Evolutionary conservation across 2,113 vertebrate species (phyloP), one percentile per base, ranked within the genome.

Genomic region (Cephalopterus ornatus): DNA sequence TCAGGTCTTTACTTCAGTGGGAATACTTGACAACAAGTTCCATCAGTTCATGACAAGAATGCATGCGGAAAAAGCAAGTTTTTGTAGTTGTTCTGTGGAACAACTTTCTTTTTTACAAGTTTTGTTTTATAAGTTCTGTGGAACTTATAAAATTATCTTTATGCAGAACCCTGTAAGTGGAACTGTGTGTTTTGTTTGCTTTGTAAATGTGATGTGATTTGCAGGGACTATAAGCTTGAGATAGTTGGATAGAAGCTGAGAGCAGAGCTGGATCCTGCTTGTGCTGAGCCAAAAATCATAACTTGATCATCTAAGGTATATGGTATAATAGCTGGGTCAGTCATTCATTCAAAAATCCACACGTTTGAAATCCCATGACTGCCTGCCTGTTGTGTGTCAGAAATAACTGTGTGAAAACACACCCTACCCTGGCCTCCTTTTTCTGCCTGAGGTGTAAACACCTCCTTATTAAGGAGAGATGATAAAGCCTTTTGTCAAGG

Each of bases 41-140:
- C 10, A n/a, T 62, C 28, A 41, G n/a, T 76, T 89, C 35, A 52
- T 55, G 49, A 32, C 42, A 73, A 70, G 66, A 79, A 42, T 3
- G 2, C 6, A 16, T 19, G 7, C 6, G 11, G 27, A 4, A 1
- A 8, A 21, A 22, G 1, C 9, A 44, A 28, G 15, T 24, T 11
- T 53, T 35, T 6, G 1, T 55, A 20, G 39, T 73, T 65, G 13
- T 37, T 91, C 21, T 67, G 27, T 74, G 41, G 13, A 75, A 59
- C 50, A 52, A 28, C 50, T 52, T 52, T 52, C 26, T 52, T 52
- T 52, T 52, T 27, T 16, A 52, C 26, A 52, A 52, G 26, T 28
- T 27, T 52, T 28, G 26, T 27, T 52, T 52, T 28, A 28, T 28
- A 9, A 52, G 14, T 27, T 52, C 26, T 52, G 26, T 52, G 50